phyloP scores from a whole-genome alignment of 2,113 vertebrate genomes.

The Tricholaema leucomelas region DNA sequence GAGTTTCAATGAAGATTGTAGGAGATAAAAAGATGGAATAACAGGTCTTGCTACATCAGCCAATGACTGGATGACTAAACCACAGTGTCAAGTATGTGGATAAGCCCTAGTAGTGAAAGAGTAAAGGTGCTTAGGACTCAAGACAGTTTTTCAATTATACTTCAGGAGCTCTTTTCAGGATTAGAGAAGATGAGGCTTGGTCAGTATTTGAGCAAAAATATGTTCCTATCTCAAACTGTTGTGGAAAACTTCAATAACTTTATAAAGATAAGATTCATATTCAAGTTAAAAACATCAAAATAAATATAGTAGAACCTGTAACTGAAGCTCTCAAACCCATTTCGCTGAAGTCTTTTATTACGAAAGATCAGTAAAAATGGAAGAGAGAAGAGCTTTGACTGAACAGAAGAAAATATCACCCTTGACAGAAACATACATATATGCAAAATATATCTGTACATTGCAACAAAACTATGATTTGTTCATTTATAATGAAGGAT shows the following conservation, averaged over 20 bases:
- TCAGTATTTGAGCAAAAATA: not conserved
- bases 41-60: not conserved
- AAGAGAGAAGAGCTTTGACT: not conserved
- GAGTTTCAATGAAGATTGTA: not conserved
- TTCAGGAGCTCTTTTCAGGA: not conserved
- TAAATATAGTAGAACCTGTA: not conserved
- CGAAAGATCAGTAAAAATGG: not conserved
- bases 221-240: not conserved
- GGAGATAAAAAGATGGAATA: not conserved
- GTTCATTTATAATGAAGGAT: not conserved
- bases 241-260: not conserved
- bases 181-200: not conserved
- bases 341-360: not conserved
- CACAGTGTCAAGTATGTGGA: not conserved
- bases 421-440: not conserved
- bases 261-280: not conserved
- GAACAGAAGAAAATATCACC: not conserved
- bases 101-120: not conserved
- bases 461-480: not conserved
- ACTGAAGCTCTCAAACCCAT: not conserved
- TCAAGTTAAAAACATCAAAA: not conserved
- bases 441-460: not conserved
- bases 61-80: not conserved
- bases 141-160: not conserved
- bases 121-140: not conserved